Base-by-base conservation (phyloP, 2,888 invertebrate genomes). In the Zonitis immaculata region DNA sequence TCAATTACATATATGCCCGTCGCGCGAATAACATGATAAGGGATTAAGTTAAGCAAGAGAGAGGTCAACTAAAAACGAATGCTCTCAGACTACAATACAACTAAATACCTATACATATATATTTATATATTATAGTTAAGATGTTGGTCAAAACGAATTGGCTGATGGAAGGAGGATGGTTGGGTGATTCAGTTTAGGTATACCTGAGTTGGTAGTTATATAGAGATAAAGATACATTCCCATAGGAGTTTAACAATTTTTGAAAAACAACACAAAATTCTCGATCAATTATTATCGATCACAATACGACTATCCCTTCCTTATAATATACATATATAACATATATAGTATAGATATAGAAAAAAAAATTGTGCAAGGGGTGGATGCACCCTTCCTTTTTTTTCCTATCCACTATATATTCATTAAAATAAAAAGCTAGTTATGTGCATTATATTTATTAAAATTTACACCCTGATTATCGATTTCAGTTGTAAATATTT, bases 1-100 rank as follows among this genome's bases (percentile, higher is more conserved):
- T 62, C 67, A 68, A 68, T 69, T 67, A 67, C 62, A n/a, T n/a
- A 51, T 54, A 58, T 61, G 49, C 49, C 42, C 48, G 25, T 44
- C n/a, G n/a, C 25, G 25, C 44, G 27, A 18, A 35, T 35, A 44
- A 44, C 25, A 27, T 44, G 44, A 44, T 44, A 44, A 44, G 44
- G 27, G 44, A 26, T 44, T 35, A 35, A 35, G 16, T 35, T 35
- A 35, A n/a, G n/a, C n/a, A n/a, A n/a, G n/a, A n/a, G n/a, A 35
- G 35, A 35, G 35, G 35, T 35, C 35, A 35, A 35, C 18, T n/a
- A n/a, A n/a, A n/a, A n/a, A n/a, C n/a, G n/a, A n/a, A n/a, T n/a
- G n/a, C n/a, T n/a, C n/a, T n/a, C n/a, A n/a, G n/a, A n/a, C n/a
- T n/a, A n/a, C n/a, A n/a, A n/a, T n/a, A n/a, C n/a, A n/a, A n/a